Percentiles rank a stretch among this genome's conserved stretches.
phyloP scores from a whole-genome alignment of 2,888 invertebrate species.

The Dascillus cervinus region DNA sequence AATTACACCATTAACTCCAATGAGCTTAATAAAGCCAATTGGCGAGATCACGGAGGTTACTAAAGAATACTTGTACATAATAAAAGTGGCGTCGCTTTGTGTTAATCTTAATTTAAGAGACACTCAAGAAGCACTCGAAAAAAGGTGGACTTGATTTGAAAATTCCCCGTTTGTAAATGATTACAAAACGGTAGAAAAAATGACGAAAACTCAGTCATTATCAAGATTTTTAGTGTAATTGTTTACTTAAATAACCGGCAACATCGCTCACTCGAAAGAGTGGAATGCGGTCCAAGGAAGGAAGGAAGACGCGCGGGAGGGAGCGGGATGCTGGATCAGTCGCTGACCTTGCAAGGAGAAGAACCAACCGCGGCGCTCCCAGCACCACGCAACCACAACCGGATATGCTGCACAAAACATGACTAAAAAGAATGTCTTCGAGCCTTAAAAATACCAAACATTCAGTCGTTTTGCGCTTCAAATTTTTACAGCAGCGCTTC shows the following conservation, averaged over 20 bases:
- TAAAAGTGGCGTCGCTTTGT: slow-evolving; percentile 35
- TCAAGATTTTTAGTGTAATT: too few species aligned
- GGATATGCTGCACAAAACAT: slow-evolving; percentile 31
- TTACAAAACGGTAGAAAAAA: too few species aligned
- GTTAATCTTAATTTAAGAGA: slow-evolving; percentile 25
- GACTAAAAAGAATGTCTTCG: slow-evolving; percentile 15
- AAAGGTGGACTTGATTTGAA: slow-evolving; percentile 18
- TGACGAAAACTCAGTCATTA: too few species aligned
- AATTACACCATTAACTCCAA: slow-evolving; percentile 28
- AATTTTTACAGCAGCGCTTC: too few species aligned
- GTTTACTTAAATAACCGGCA: slow-evolving; percentile 21
- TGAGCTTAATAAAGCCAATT: slow-evolving; percentile 33
- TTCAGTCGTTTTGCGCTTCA: too few species aligned
- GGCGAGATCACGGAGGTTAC: slow-evolving; percentile 34
- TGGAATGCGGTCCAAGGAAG: slow-evolving; percentile 37
- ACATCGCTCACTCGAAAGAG: slow-evolving; percentile 24
- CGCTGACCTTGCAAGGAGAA: slow-evolving; percentile 44
- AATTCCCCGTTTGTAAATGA: too few species aligned
- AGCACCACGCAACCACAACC: slow-evolving; percentile 30
- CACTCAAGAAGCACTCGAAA: slow-evolving; percentile 15
- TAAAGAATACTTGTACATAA: slow-evolving; percentile 36
- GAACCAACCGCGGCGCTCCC: slow-evolving; percentile 24
- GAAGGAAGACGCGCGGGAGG: slow-evolving; percentile 37
- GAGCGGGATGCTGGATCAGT: slow-evolving; percentile 38
- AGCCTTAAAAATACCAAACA: too few species aligned